Evolutionary conservation across 2,888 invertebrate genomes (phyloP), one percentile per base, ranked within the genome.

Genomic region (Ashinkailepas kermadecensis): DNA sequence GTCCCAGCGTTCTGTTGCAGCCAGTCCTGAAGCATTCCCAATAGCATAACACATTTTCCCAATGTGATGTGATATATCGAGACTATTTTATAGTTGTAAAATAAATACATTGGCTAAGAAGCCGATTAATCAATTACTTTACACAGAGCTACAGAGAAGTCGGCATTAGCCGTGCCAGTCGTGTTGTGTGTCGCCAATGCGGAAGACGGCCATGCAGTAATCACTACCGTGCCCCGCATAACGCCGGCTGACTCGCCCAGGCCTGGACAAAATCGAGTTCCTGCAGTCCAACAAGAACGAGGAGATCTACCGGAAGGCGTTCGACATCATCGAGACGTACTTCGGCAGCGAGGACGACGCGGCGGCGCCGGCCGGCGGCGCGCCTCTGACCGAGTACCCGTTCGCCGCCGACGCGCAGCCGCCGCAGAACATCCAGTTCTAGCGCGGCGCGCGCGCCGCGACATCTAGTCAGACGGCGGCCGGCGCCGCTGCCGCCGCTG

Each of bases 191-290:
- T 39, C 4, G 39, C 39, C 39, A 39, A 4, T 39, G 39, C 4
- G 39, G 39, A 39, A 4, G 1, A 39, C 39, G 4, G 39, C 39
- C 39, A 4, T 39, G 39, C 39, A 39, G 39, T 39, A 4, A 39
- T 39, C 39, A 39, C 39, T 4, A 4, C 39, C 39, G 39, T 39
- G 39, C 4, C 39, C 1, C 39, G 39, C 39, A 7, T 59, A 59
- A 59, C 59, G 15, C 15, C 15, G 59, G 59, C 59, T 7, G 12
- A 59, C 13, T 18, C n/a, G 15, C 23, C 0, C 82, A 84, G 96
- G 98, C 87, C 90, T 99, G 87, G 98, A 99, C 88, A 98, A 98
- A 90, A 97, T 99, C 85, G 98, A 99, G 89, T 98, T 95, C 88
- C 90, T 99, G 81, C 98, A 99, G 88, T 96, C 96, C 78, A 97